Evolutionary conservation across 2,113 vertebrate genomes (phyloP), one percentile per base, ranked within the genome.

Genomic region (Lagopus leucura): DNA sequence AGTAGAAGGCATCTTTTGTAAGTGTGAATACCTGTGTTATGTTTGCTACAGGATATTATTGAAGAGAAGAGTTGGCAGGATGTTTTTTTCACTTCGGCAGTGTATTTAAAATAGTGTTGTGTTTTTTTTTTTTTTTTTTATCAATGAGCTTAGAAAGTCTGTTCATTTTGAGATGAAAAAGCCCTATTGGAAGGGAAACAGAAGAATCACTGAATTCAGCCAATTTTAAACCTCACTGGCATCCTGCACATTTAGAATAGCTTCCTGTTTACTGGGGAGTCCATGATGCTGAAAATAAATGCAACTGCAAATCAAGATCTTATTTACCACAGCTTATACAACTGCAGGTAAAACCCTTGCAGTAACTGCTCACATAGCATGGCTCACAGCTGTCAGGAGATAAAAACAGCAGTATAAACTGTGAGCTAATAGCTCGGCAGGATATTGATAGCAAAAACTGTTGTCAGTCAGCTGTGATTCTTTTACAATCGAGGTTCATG

Each of bases 401-500:
- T 24, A 72, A 18, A 78, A 77, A 86, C 13, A 21, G 6, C 8
- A 79, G 12, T 54, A 38, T 43, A 82, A 84, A 65, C 13, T 21
- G 34, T 61, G 22, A 15, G 5, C 13, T 54, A 72, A 10, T 71
- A 34, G 25, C 2, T 1, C 27, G 10, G 17, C 40, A 85, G n/a
- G 38, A 36, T 54, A 52, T 82, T 69, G 43, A 81, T 9, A 58
- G 22, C 27, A 82, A 82, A 92, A 93, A 6, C 20, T 82, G 38
- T 27, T 70, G 13, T 64, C 75, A 63, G 40, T 54, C 32, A 22
- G 2, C 20, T 77, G 21, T 38, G 50, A 77, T 58, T 70, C 21
- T 36, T 88, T 48, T 10, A 24, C 28, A 80, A 20, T 7, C 0
- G 0, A 3, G 45, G 16, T 5, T 88, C 14, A 36, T 0, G 0